A percentile compares a stretch with the other conserved stretches of the same genome.
Evolutionary conservation across 2,113 vertebrate species (phyloP).

Genomic region (Pongo abelii): DNA sequence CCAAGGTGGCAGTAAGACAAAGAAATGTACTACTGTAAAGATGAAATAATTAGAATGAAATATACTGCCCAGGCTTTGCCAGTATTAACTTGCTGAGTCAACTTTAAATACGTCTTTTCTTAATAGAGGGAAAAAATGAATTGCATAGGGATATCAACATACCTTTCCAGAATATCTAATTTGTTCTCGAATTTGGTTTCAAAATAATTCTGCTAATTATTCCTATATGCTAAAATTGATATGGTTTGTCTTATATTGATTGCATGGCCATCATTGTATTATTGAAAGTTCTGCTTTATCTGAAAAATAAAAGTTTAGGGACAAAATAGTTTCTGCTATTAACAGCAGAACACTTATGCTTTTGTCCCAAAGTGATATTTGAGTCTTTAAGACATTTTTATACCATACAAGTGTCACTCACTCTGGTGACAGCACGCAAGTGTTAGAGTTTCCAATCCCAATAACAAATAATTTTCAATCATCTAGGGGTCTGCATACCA

Average conservation of each 20-base stretch:
- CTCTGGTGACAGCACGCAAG: accelerated
- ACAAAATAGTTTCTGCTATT: neutral
- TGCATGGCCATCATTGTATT: neutral
- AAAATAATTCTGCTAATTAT: neutral
- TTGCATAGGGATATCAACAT: neutral
- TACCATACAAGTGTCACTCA: neutral
- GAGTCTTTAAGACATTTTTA: neutral
- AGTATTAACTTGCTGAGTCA: slow-evolving; percentile 66
- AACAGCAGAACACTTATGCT: neutral
- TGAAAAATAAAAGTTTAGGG: neutral
- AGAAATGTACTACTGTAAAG: slow-evolving; percentile 24
- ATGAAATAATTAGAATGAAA: slow-evolving; percentile 65
- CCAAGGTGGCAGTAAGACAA: slow-evolving; percentile 55
- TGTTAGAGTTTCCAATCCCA: neutral
- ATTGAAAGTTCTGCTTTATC: neutral
- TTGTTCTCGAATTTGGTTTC: neutral
- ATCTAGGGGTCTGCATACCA: neutral
- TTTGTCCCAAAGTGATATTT: neutral
- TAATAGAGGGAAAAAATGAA: neutral
- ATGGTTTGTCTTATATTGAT: neutral
- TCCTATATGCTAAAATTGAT: neutral
- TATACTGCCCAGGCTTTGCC: neutral
- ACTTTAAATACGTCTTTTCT: neutral
- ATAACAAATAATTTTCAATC: neutral
- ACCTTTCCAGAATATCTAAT: neutral